Evolutionary conservation across 2,797 vertebrate species (phyloP).

Genomic region (Rhinella marina): DNA sequence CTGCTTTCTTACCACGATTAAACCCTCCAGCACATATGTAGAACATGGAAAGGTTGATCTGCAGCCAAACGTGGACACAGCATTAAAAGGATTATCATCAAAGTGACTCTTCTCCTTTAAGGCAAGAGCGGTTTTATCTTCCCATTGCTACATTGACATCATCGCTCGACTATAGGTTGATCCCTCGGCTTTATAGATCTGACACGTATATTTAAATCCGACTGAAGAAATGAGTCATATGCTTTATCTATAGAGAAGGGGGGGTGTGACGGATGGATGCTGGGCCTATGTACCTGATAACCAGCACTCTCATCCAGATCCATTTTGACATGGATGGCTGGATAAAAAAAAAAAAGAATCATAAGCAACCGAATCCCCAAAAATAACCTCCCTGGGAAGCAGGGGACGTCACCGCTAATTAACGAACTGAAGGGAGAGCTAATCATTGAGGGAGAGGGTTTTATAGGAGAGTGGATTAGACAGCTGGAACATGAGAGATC

Average conservation of each 20-base stretch:
- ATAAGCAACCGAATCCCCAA: neutral
- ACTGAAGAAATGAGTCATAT: neutral
- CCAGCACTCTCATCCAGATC: neutral
- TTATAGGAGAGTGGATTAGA: slow-evolving; percentile 30
- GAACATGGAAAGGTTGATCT: slow-evolving; percentile 9
- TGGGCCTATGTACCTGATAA: neutral
- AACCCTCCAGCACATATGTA: slow-evolving; percentile 5
- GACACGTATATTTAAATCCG: slow-evolving; percentile 8
- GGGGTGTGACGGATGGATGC: neutral
- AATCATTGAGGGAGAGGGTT: neutral
- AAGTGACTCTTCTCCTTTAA: slow-evolving; percentile 9
- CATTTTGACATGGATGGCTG: neutral
- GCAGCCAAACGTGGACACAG: neutral
- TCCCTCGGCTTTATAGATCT: neutral
- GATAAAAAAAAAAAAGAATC: neutral
- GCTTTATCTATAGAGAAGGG: neutral
- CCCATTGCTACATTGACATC: neutral
- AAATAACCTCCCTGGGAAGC: slow-evolving; percentile 20
- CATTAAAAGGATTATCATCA: slow-evolving; percentile 19
- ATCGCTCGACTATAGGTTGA: neutral
- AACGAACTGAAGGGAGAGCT: neutral
- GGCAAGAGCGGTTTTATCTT: neutral
- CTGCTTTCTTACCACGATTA: neutral
- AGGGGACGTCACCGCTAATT: neutral
- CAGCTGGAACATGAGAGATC: slow-evolving; percentile 32